Evolutionary conservation across 2,797 vertebrate genomes (phyloP).

Genomic region (Lemur catta): DNA sequence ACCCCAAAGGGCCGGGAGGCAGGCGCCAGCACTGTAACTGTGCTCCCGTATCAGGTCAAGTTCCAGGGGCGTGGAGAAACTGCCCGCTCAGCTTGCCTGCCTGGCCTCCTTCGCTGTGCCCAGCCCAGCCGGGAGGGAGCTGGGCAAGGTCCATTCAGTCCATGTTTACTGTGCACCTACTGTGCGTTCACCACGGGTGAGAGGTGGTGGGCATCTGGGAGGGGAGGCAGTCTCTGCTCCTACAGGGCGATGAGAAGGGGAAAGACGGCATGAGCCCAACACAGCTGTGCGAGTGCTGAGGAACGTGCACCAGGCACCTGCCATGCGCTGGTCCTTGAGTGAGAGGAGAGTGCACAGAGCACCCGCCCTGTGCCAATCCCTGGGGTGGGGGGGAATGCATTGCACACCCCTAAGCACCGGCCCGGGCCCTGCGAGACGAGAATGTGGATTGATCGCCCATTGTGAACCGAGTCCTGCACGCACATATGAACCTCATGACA

Average conservation of each 20-base stretch:
- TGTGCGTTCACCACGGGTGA: accelerated
- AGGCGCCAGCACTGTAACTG: not conserved
- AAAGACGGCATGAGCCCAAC: not conserved
- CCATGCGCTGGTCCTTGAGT: not conserved
- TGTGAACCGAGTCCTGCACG: not conserved
- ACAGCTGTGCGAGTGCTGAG: accelerated
- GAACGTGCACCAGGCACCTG: not conserved
- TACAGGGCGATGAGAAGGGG: not conserved
- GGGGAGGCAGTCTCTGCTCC: not conserved
- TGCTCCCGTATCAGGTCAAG: not conserved
- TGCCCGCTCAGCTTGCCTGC: not conserved
- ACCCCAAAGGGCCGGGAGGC: not conserved
- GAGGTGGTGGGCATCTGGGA: not conserved
- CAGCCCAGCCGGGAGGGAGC: not conserved
- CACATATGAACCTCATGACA: too few species aligned
- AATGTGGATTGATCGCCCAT: accelerated
- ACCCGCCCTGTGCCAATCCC: not conserved
- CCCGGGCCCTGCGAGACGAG: not conserved
- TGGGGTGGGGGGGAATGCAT: too few species aligned
- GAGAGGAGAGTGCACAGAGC: not conserved
- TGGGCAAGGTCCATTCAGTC: not conserved
- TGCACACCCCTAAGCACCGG: not conserved
- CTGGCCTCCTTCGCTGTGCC: accelerated
- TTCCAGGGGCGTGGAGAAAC: not conserved
- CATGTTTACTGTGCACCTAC: not conserved